A percentile compares a stretch with the other conserved stretches of the same genome.
Evolutionary conservation across 2,888 invertebrate genomes (phyloP).

Genomic region (Cephus nigrinus): DNA sequence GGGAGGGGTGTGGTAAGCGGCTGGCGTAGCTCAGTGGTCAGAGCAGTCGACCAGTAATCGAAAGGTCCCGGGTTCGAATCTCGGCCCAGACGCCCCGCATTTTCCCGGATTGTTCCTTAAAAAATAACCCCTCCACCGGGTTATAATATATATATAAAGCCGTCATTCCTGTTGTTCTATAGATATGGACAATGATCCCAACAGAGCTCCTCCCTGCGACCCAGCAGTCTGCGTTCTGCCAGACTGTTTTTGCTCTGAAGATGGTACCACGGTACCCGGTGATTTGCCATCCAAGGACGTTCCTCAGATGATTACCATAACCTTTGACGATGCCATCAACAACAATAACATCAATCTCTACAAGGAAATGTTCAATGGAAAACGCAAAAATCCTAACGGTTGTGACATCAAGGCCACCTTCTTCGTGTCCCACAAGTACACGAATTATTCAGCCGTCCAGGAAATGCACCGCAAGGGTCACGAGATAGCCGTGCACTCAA

Average conservation of each 20-base stretch:
- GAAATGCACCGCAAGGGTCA: constrained; percentile 92
- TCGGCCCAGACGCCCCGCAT: too few species aligned
- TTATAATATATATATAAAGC: too few species aligned
- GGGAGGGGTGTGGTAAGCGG: too few species aligned
- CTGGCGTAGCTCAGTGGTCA: too few species aligned
- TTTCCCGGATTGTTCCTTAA: too few species aligned
- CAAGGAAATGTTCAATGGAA: constrained; percentile 90
- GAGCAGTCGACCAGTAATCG: too few species aligned
- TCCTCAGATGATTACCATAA: constrained; percentile 94
- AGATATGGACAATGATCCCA: constrained; percentile 95
- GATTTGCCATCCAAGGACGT: constrained; percentile 86
- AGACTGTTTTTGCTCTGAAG: constrained; percentile 95
- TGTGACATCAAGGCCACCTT: constrained; percentile 93
- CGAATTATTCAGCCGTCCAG: constrained; percentile 92
- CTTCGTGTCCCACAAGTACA: constrained; percentile 94
- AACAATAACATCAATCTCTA: constrained; percentile 95
- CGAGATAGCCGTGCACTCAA: constrained; percentile 93
- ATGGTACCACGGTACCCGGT: constrained; percentile 87
- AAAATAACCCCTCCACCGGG: too few species aligned
- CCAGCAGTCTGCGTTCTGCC: constrained; percentile 86
- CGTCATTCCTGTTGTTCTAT: constrained; percentile 45
- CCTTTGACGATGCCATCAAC: constrained; percentile 95
- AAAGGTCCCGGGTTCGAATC: too few species aligned
- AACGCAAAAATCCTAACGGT: constrained; percentile 91
- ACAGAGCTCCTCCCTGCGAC: constrained; percentile 91